Conservation (phyloP, 2,113 vertebrate genomes). For the Lasiurus borealis region DNA sequence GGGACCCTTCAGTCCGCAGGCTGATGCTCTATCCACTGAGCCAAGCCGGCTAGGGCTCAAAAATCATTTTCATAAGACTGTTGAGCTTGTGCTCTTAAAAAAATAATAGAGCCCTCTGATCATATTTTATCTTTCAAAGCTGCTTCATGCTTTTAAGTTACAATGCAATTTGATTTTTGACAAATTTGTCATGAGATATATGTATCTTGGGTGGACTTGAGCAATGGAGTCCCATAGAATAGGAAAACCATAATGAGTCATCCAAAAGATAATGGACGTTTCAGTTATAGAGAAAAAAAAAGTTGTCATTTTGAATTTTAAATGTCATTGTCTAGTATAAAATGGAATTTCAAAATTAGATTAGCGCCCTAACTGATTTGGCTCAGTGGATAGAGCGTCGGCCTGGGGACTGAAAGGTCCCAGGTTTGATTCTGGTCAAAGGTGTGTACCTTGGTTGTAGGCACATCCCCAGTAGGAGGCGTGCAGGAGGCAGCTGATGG, state of each 20-base stretch:
- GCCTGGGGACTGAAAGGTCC: no score
- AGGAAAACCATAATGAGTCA: not conserved
- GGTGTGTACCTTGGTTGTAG: no score
- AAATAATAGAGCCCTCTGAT: not conserved
- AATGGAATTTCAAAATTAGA: not conserved
- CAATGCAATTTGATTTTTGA: not conserved
- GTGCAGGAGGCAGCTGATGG: no score
- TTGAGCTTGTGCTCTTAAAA: not conserved
- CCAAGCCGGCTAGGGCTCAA: no score
- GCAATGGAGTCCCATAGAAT: not conserved
- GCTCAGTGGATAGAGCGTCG: no score
- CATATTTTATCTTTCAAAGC: not conserved
- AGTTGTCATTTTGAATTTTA: conserved; percentile 58
- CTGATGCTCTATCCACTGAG: no score
- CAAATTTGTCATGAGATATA: not conserved
- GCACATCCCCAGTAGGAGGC: no score
- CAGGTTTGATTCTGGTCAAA: no score
- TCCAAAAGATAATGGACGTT: not conserved
- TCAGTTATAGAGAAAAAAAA: not conserved
- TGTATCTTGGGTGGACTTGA: not conserved
- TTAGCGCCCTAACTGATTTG: not conserved
- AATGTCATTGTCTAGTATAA: conserved; percentile 5
- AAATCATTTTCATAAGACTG: not conserved
- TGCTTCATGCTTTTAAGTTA: not conserved
- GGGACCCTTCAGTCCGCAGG: no score